A percentile compares a stretch with the other conserved stretches of the same genome.
These are phyloP conservation scores for Frankliniella fusca DNA, from an alignment of 2,888 invertebrate species.

Conservation along the genomic window DNA sequence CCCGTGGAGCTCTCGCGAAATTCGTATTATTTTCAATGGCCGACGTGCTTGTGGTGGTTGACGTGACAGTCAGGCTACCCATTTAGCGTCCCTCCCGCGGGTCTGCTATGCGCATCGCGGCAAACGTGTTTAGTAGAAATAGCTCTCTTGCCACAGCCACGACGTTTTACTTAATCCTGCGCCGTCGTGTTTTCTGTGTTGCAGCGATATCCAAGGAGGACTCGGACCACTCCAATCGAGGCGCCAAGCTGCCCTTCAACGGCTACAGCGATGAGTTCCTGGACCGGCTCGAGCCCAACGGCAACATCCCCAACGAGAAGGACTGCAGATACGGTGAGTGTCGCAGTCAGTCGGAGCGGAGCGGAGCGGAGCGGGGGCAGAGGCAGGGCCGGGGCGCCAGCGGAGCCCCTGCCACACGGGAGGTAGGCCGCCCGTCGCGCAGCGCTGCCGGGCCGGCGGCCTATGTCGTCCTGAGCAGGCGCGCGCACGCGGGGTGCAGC, in stretches of 20 bases:
- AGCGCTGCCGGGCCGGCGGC: not conserved
- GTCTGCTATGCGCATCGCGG: no score
- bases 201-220: constrained; percentile 90
- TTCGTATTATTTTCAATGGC: no score
- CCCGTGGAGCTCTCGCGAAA: no score
- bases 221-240: constrained; percentile 60
- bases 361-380: not conserved
- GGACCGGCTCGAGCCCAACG: constrained; percentile 88
- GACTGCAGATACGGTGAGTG: constrained; percentile 65
- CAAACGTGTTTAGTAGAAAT: not conserved
- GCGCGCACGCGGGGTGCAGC: not conserved
- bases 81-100: no score
- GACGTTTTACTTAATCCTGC: constrained; percentile 1
- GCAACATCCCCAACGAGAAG: constrained; percentile 86
- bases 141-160: not conserved
- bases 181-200: constrained; percentile 45
- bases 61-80: no score
- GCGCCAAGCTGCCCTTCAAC: constrained; percentile 82
- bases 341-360: not conserved
- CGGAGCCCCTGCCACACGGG: not conserved
- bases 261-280: constrained; percentile 92
- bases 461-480: not conserved
- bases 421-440: constrained; percentile 11
- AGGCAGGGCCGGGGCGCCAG: constrained; percentile 19
- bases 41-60: no score